phyloP scores from a whole-genome alignment of 2,888 invertebrate species.

The Didymodactylos carnosus region DNA sequence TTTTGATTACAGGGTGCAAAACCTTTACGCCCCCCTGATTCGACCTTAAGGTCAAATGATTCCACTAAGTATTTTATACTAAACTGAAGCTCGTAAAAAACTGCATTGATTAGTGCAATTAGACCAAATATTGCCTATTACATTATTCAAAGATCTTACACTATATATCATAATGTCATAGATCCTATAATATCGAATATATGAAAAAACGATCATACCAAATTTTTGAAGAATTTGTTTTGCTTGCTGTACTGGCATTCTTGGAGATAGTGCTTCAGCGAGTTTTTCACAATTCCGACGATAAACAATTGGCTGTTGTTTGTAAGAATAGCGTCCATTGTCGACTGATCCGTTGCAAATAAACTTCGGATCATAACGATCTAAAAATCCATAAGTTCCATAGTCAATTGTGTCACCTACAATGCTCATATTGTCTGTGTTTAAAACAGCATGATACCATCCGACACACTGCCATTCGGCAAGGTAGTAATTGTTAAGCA shows the following conservation, averaged over 20 bases:
- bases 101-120: no score
- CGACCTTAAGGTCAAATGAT: no score
- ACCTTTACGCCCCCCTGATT: no score
- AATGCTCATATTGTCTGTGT: constrained; percentile 40
- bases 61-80: no score
- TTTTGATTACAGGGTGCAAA: no score
- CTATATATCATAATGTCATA: no score
- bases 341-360: constrained; percentile 46
- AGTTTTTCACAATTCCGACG: constrained; percentile 47
- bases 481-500: no score
- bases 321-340: constrained; percentile 43
- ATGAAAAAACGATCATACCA: no score
- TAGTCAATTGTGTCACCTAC: constrained; percentile 48
- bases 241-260: constrained; percentile 20
- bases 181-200: no score
- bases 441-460: constrained; percentile 44
- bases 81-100: no score
- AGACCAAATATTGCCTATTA: no score
- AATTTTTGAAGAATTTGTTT: constrained; percentile 24
- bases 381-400: constrained; percentile 49
- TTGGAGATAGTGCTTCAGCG: constrained; percentile 36
- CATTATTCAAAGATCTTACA: no score
- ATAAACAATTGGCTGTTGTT: constrained; percentile 45
- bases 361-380: constrained; percentile 44
- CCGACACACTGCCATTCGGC: constrained; percentile 47